These are phyloP conservation scores for Staurois parvus DNA, from an alignment of 2,797 vertebrate species.

Conservation along the genomic window DNA sequence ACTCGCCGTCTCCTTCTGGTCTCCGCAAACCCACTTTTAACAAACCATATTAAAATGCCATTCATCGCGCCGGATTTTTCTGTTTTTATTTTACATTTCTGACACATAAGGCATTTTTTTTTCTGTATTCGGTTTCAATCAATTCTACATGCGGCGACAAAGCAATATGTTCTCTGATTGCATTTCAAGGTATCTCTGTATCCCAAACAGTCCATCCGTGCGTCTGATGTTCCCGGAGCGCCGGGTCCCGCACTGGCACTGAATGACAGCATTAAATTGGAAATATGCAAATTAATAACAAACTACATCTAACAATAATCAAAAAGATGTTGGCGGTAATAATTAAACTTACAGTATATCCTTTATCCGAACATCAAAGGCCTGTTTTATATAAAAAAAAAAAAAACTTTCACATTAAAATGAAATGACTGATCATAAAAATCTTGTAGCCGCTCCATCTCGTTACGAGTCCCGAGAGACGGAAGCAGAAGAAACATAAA, in stretches of 20 bases:
- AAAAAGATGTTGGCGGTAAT: constrained; percentile 15
- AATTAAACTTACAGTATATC: constrained; percentile 31
- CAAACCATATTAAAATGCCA: constrained; percentile 27
- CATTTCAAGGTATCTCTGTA: constrained; percentile 41
- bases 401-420: not conserved
- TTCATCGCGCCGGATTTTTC: constrained; percentile 40
- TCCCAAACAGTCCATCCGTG: not conserved
- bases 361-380: constrained; percentile 46
- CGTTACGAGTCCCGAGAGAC: not conserved
- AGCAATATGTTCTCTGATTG: constrained; percentile 45
- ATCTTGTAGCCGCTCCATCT: not conserved
- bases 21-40: constrained; percentile 2
- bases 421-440: constrained; percentile 30
- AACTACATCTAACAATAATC: constrained; percentile 49
- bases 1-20: not conserved
- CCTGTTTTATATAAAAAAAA: not conserved
- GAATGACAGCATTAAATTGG: constrained; percentile 46
- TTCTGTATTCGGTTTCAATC: constrained; percentile 38
- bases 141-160: constrained; percentile 34
- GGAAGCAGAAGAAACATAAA: not conserved
- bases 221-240: constrained; percentile 2
- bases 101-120: constrained; percentile 11
- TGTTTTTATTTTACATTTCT: constrained; percentile 10
- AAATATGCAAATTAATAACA: constrained; percentile 50
- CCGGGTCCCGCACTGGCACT: not conserved